Percentiles rank a stretch among this genome's conserved stretches.
phyloP scores from a whole-genome alignment of 2,888 invertebrate species.

The Conus canariensis region DNA sequence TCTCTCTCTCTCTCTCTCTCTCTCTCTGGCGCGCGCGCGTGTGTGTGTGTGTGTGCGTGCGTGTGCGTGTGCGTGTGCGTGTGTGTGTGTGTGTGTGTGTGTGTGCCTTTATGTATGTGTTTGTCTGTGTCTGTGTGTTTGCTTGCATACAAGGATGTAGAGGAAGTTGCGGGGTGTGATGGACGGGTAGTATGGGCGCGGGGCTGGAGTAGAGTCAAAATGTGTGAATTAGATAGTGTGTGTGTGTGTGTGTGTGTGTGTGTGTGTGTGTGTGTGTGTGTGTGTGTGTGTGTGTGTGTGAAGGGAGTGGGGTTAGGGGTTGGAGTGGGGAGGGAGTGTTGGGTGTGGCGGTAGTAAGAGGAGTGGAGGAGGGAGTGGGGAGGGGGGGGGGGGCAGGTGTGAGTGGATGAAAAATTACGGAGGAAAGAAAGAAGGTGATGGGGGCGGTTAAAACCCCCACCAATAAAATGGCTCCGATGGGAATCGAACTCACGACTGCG shows the following conservation, averaged over 20 bases:
- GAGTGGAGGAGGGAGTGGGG: too few species aligned
- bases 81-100: constrained; percentile 17
- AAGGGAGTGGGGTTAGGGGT: too few species aligned
- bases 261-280: constrained; percentile 6
- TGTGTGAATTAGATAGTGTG: neutral
- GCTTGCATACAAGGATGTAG: neutral
- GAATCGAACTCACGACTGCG: too few species aligned
- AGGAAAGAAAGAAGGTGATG: too few species aligned
- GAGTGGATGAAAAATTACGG: too few species aligned
- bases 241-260: neutral
- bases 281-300: neutral
- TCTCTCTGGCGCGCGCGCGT: neutral
- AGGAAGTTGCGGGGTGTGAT: neutral
- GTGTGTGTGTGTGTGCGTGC: neutral
- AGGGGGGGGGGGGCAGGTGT: too few species aligned
- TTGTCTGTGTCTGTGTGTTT: constrained; percentile 1
- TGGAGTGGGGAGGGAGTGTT: too few species aligned
- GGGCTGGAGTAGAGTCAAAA: neutral
- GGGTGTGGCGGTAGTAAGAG: too few species aligned
- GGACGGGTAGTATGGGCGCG: neutral
- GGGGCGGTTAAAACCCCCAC: too few species aligned
- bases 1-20: too few species aligned
- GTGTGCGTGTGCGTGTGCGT: neutral
- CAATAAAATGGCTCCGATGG: too few species aligned
- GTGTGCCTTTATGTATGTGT: constrained; percentile 10